Evolutionary conservation across 1,140 invertebrate genomes (phyloP).

Genomic region (Lerema accius): DNA sequence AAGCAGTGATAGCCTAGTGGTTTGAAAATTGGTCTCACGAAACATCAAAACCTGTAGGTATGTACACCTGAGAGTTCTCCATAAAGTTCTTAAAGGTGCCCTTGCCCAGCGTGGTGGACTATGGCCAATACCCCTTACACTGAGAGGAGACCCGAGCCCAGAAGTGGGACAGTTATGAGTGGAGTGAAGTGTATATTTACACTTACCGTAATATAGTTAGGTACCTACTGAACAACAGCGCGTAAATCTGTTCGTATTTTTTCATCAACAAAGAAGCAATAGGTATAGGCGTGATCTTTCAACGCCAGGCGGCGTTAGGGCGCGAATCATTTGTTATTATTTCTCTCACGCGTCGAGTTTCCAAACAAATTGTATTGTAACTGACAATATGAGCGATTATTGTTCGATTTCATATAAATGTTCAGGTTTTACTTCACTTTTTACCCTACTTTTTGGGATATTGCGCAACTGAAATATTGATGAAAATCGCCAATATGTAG

Average conservation of each 20-base stretch:
- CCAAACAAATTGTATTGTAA: slow-evolving; percentile 81
- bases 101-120: no score
- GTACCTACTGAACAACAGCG: no score
- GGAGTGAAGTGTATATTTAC: no score
- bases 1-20: no score
- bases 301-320: slow-evolving; percentile 80
- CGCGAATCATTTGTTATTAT: slow-evolving; percentile 82
- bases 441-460: slow-evolving; percentile 1
- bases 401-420: slow-evolving; percentile 75
- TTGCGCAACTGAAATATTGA: background rate
- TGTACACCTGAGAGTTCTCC: no score
- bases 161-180: no score
- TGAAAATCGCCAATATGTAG: background rate
- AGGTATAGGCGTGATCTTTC: slow-evolving; percentile 82
- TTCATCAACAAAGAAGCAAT: slow-evolving; percentile 78
- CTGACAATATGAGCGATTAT: slow-evolving; percentile 82
- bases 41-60: no score
- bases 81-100: no score
- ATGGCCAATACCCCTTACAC: no score
- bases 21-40: no score
- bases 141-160: no score
- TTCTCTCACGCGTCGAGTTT: slow-evolving; percentile 78
- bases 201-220: no score
- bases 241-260: slow-evolving; percentile 47
- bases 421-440: slow-evolving; percentile 38